Base-by-base conservation (phyloP, 2,113 vertebrate genomes). In the Sisor rabdophorus region DNA sequence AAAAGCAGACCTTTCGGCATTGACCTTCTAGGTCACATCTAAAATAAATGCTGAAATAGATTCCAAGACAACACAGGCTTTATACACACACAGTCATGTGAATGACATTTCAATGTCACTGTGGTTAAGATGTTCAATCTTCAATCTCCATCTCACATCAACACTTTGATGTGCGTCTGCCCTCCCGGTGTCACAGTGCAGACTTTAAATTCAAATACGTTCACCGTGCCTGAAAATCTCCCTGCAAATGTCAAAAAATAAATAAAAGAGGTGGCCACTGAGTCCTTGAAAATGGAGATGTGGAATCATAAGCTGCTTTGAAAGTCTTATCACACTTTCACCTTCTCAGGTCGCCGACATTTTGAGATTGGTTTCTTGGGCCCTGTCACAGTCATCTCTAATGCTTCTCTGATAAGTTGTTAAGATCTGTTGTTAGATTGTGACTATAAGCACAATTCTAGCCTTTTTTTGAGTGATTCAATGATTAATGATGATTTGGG, bases 231-330 rank as follows among this genome's bases (percentile, higher is more conserved):
- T 70, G 78, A 75, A 82, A 82, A 82, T 76, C 77, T 75, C 52
- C 77, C 73, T 72, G 79, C 59, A 85, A 85, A 85, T 84, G 82
- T 85, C 84, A 85, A 71, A 80, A 84, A 77, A 61, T 65, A 85
- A 85, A 85, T 84, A 83, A 84, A 77, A 65, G 59, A 73, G 63
- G 71, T 19, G 40, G 59, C 70, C 65, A 28, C 67, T 56, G 24
- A 67, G 71, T 68, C 72, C 67, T 78, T 83, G 80, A 80, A 82
- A 79, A 63, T 75, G 68, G 72, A 80, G 75, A 80, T 79, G 58
- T 79, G 73, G 59, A 74, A 69, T 71, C 73, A 55, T 36, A 52
- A 60, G 65, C 73, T 76, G 64, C 78, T 77, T 79, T 84, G 76
- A 82, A 84, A 82, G 30, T 76, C 74, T 77, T 77, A 82, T 75